Base-by-base conservation (phyloP, 1,140 invertebrate species). In the Magallana gigas region DNA sequence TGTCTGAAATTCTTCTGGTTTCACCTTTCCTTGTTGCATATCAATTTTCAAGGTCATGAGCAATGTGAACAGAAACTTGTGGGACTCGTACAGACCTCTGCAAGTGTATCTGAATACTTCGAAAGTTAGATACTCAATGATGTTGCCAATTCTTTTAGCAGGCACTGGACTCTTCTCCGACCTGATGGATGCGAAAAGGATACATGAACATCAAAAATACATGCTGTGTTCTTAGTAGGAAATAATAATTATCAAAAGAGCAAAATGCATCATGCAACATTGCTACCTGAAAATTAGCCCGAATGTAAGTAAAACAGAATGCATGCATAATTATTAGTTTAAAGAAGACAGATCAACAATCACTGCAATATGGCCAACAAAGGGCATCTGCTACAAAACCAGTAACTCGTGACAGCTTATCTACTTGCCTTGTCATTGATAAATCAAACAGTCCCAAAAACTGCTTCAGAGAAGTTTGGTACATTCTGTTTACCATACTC, bases 401-500 rank as follows among this genome's bases (percentile, higher is more conserved):
- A 48, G 23, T 48, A 48, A 48, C 36, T 4, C 36, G 5, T 2
- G 36, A 48, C 36, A 48, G 36, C 1, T 48, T 48, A 48, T 48
- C 18, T n/a, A 83, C 57, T 57, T 93, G 96, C 95, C 97, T 98
- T 12, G 89, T 85, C 93, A 95, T 94, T 95, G 95, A 98, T 97
- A 57, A 96, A 92, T 99, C 98, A 94, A 99, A 99, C 83, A 99
- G 97, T 36, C 96, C 97, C 16, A 99, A 95, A 95, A 99, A 99
- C 94, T 99, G 98, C 94, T 98, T 98, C 12, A 99, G 95, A 0
- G 98, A 98, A 91, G 98, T 99, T 95, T 99, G 98, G 92, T 99
- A 99, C 98, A 99, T 99, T 7, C 97, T 96, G 93, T 99, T 99
- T 0, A 99, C 98, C 91, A 98, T 98, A 89, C 97, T 98, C 98